Evolutionary conservation across 2,888 invertebrate species (phyloP), one percentile per base, ranked within the genome.

Genomic region (Acrobasis consociella): DNA sequence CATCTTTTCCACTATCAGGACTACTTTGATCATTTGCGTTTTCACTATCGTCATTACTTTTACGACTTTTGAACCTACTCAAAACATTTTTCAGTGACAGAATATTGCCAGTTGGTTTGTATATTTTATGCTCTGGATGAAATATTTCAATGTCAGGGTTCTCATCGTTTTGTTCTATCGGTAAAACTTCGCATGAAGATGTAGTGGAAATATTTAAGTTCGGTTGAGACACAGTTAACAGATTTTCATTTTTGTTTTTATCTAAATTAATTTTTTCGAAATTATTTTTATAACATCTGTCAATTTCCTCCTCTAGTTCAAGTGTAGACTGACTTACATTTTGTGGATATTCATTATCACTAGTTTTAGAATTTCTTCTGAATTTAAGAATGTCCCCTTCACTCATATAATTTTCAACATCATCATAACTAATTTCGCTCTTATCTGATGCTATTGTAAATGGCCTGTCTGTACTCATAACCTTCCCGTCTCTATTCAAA

Each of bases 41-140:
- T 77, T 87, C 91, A 49, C 65, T 62, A 62, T 78, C 88, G n/a
- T 91, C 90, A 55, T 67, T 82, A 60, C 71, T 87, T 77, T 89
- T 91, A 0, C 86, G 86, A n/a, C 83, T 85, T 22, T 91, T 93
- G 66, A 94, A 93, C 59, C 93, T 86, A 73, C 93, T 94, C 8
- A 94, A 80, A 39, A 94, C 91, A 72, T 94, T 94, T 76, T 94
- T 93, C 0, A 94, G 83, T 5, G 94, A 93, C 1, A 91, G 72
- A 68, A 92, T 85, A 66, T 91, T 94, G 58, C 93, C 91, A 0
- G 94, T 93, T 55, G 95, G 94, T 67, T 96, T 94, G 76, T 96
- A 96, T 72, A 96, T 96, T 85, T 95, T 96, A 80, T 97, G 96
- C 76, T 96, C 96, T 0, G 97, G 97, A 77, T 96, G 96, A 67